Evolutionary conservation across 2,888 invertebrate species (phyloP).

Genomic region (Mayetiola destructor): DNA sequence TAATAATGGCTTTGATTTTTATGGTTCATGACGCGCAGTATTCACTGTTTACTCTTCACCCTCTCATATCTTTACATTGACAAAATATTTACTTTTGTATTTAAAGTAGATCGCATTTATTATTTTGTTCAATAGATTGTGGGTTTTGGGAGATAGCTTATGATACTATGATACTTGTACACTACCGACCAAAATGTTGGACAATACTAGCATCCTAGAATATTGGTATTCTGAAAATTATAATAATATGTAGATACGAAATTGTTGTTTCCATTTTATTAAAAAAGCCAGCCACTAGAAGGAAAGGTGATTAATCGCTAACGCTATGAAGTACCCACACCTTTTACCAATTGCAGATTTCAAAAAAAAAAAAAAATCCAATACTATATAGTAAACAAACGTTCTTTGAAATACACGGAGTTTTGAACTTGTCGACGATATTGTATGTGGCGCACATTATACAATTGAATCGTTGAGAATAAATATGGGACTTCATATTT

Average conservation of each 20-base stretch:
- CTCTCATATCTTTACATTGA: not conserved
- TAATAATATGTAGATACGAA: conserved; percentile 1
- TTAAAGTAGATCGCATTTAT: conserved; percentile 6
- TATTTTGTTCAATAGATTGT: conserved; percentile 6
- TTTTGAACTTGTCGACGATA: too few relatives aligned
- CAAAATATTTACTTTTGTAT: conserved; percentile 12
- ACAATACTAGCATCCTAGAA: not conserved
- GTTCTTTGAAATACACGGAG: too few relatives aligned
- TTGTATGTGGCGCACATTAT: too few relatives aligned
- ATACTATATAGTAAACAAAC: too few relatives aligned
- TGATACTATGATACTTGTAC: too few relatives aligned
- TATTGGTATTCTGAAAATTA: not conserved
- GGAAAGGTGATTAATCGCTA: not conserved
- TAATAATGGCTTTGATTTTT: too few relatives aligned
- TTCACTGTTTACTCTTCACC: too few relatives aligned
- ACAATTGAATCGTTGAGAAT: too few relatives aligned
- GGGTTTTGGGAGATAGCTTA: not conserved
- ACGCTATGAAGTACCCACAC: not conserved
- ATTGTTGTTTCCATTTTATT: not conserved
- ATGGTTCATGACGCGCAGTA: too few relatives aligned
- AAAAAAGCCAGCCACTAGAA: not conserved
- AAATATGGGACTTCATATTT: too few relatives aligned
- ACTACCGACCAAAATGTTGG: not conserved
- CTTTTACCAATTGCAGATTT: too few relatives aligned
- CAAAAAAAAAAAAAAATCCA: too few relatives aligned